A percentile compares a stretch with the other conserved stretches of the same genome.
These are phyloP conservation scores for Drosophila melanosoma DNA, from an alignment of 2,888 invertebrate genomes.

Conservation along the genomic window DNA sequence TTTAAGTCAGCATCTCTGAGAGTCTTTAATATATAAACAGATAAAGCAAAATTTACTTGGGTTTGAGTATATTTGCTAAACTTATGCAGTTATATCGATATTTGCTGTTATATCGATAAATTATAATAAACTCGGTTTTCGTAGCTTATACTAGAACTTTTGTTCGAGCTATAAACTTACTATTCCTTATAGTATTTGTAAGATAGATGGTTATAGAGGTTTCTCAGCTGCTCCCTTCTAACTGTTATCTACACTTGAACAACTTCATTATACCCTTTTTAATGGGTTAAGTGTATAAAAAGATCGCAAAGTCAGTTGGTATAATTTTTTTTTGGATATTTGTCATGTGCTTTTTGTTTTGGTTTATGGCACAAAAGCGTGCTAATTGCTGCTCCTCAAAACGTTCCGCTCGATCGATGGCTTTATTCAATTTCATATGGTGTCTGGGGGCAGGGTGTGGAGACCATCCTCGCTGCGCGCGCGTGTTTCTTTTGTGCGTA, in stretches of 20 bases:
- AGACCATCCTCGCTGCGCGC: neutral
- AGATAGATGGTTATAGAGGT: neutral
- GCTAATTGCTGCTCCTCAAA: conserved; percentile 47
- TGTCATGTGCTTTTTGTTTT: conserved; percentile 52
- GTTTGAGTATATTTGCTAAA: neutral
- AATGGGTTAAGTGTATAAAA: neutral
- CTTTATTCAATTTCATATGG: conserved; percentile 41
- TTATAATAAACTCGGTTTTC: neutral
- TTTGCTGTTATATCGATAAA: neutral
- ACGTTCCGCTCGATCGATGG: conserved; percentile 23
- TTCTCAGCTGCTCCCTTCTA: too few relatives aligned
- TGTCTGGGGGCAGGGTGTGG: neutral
- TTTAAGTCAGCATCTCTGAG: neutral
- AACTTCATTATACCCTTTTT: neutral
- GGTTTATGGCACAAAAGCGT: conserved; percentile 30
- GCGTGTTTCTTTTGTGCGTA: conserved; percentile 4
- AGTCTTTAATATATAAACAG: neutral
- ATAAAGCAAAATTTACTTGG: neutral
- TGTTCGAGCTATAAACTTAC: neutral
- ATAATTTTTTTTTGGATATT: conserved; percentile 19
- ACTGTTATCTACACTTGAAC: neutral
- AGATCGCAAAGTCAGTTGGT: neutral
- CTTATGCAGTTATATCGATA: neutral
- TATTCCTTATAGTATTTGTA: neutral
- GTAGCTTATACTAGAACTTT: neutral